A percentile compares a stretch with the other conserved stretches of the same genome.
Conservation (phyloP, 2,113 vertebrate species). For the Trogon melanurus region DNA sequence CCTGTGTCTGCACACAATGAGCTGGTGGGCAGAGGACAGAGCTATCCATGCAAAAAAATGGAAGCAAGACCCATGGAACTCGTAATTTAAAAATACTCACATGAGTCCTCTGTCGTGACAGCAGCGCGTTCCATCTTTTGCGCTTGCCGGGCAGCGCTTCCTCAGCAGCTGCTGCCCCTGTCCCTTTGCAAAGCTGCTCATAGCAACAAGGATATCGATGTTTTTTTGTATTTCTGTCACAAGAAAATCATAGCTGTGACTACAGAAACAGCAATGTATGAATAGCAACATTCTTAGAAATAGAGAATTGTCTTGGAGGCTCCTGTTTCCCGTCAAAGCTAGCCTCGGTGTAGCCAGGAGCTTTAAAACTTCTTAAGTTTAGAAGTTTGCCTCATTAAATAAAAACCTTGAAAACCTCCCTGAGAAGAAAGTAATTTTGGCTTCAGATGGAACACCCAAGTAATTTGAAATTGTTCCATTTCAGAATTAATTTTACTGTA, state of each 20-base stretch:
- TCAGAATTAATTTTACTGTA: background rate
- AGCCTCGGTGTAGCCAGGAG: background rate
- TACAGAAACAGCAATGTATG: rapidly evolving
- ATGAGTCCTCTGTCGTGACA: background rate
- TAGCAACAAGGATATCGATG: rapidly evolving
- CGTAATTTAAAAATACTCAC: rapidly evolving
- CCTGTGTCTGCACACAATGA: rapidly evolving
- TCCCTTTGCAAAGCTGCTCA: rapidly evolving
- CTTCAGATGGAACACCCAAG: background rate
- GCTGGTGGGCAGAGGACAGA: background rate
- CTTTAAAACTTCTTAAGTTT: background rate
- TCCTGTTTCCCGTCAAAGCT: background rate
- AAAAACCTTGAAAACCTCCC: background rate
- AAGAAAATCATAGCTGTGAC: background rate
- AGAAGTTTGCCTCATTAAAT: background rate
- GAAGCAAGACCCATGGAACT: background rate
- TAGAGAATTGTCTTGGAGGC: background rate
- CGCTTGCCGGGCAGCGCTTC: background rate
- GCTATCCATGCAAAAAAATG: rapidly evolving
- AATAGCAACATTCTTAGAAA: background rate
- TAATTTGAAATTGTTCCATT: background rate
- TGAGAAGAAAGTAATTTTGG: background rate
- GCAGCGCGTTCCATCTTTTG: rapidly evolving
- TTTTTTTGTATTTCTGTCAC: background rate
- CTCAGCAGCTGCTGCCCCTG: background rate